These are phyloP conservation scores for Armadillidium nasatum DNA, from an alignment of 1,140 invertebrate species.

Conservation along the genomic window DNA sequence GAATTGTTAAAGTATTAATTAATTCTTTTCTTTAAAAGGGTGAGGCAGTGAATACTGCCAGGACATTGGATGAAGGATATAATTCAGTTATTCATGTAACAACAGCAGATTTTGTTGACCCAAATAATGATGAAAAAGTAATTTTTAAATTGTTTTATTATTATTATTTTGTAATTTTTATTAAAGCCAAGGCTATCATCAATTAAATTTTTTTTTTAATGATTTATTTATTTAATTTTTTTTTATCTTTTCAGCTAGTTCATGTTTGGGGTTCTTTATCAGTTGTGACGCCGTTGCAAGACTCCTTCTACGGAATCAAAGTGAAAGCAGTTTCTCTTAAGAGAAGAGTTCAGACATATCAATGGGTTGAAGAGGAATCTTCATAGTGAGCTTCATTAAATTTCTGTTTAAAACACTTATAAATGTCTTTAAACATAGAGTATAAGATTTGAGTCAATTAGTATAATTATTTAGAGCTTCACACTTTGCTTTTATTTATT, in stretches of 20 bases:
- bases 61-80: slow-evolving; percentile 7
- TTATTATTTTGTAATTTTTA: no score
- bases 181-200: no score
- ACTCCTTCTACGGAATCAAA: slow-evolving; percentile 71
- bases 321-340: slow-evolving; percentile 67
- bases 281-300: slow-evolving; percentile 72
- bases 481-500: no score
- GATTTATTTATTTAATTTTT: not conserved
- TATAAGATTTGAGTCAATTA: no score
- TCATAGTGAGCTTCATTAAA: not conserved
- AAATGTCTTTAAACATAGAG: no score
- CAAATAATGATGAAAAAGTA: slow-evolving; percentile 6
- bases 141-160: not conserved
- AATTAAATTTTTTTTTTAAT: no score
- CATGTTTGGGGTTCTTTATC: slow-evolving; percentile 67
- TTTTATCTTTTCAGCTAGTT: slow-evolving; percentile 54
- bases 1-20: not conserved
- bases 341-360: slow-evolving; percentile 80
- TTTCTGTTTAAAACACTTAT: no score
- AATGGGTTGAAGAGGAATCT: slow-evolving; percentile 75
- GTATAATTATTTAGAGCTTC: no score
- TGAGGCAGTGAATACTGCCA: not conserved
- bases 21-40: not conserved
- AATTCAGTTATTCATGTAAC: not conserved
- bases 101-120: not conserved